These are phyloP conservation scores for Morpho achilles DNA, from an alignment of 2,888 invertebrate genomes.

Conservation along the genomic window DNA sequence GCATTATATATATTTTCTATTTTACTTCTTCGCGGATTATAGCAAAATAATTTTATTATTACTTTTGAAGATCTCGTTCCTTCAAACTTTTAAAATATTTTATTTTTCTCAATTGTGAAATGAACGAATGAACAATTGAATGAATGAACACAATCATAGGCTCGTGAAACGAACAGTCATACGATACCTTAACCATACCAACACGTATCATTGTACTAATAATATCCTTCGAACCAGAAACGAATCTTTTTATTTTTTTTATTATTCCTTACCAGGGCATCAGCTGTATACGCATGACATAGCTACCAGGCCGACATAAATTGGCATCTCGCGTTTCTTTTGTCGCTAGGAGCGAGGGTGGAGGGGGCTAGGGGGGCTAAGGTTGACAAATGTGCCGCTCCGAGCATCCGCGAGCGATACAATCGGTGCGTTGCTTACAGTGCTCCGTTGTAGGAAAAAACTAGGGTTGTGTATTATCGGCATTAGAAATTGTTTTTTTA, in stretches of 20 bases:
- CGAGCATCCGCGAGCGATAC: slow-evolving; percentile 78
- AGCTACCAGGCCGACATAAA: slow-evolving; percentile 46
- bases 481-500: neutral
- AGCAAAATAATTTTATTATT: too few species aligned
- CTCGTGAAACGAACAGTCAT: too few species aligned
- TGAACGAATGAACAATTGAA: too few species aligned
- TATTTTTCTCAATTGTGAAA: too few species aligned
- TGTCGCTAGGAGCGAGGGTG: slow-evolving; percentile 40
- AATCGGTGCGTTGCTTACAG: slow-evolving; percentile 80
- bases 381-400: slow-evolving; percentile 80
- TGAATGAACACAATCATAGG: too few species aligned
- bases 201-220: too few species aligned
- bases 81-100: too few species aligned
- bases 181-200: too few species aligned
- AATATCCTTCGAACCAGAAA: too few species aligned
- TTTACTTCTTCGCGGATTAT: too few species aligned
- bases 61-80: too few species aligned
- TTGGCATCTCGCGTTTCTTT: slow-evolving; percentile 67
- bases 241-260: slow-evolving; percentile 1
- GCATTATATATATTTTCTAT: too few species aligned
- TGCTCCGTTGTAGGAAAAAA: slow-evolving; percentile 80
- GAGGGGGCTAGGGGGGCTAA: slow-evolving; percentile 47
- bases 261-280: slow-evolving; percentile 17
- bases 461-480: slow-evolving; percentile 58
- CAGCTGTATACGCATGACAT: slow-evolving; percentile 26